These are phyloP conservation scores for Nysson spinosus DNA, from an alignment of 2,888 invertebrate species.

Conservation along the genomic window DNA sequence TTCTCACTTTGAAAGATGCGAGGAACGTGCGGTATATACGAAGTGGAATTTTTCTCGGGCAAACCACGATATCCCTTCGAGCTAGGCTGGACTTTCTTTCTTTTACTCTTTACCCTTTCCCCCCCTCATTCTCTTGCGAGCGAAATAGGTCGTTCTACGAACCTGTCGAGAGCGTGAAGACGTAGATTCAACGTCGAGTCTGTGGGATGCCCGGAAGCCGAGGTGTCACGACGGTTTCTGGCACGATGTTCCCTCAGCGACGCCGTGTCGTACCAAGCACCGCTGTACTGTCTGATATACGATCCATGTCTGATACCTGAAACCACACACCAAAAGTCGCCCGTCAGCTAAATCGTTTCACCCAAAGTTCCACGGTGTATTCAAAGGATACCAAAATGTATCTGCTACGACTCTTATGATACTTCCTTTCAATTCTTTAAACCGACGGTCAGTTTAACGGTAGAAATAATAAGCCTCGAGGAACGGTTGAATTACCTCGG, in stretches of 20 bases:
- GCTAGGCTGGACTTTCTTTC: background rate
- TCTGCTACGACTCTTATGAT: too few relatives aligned
- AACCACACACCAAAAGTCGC: slow-evolving; percentile 27
- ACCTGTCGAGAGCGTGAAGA: slow-evolving; percentile 66
- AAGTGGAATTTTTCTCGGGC: slow-evolving; percentile 22
- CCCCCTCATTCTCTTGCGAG: slow-evolving; percentile 3
- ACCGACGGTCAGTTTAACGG: too few relatives aligned
- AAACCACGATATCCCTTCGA: slow-evolving; percentile 12
- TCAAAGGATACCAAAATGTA: too few relatives aligned
- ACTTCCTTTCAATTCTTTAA: too few relatives aligned
- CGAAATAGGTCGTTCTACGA: slow-evolving; percentile 37
- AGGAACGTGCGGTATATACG: slow-evolving; percentile 3
- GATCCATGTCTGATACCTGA: slow-evolving; percentile 62
- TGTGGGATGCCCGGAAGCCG: slow-evolving; percentile 47
- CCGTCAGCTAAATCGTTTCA: background rate
- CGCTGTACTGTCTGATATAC: slow-evolving; percentile 61
- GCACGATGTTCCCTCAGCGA: slow-evolving; percentile 59
- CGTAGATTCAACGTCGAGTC: slow-evolving; percentile 60
- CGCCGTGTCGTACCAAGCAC: slow-evolving; percentile 63
- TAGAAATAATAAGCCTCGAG: too few relatives aligned
- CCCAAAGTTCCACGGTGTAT: too few relatives aligned
- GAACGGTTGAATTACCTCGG: too few relatives aligned
- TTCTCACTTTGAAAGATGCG: slow-evolving; percentile 21
- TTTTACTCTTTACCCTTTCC: background rate
- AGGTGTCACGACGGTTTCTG: slow-evolving; percentile 61